Base-by-base conservation (phyloP, 2,888 invertebrate species). In the Cheilosia soror region DNA sequence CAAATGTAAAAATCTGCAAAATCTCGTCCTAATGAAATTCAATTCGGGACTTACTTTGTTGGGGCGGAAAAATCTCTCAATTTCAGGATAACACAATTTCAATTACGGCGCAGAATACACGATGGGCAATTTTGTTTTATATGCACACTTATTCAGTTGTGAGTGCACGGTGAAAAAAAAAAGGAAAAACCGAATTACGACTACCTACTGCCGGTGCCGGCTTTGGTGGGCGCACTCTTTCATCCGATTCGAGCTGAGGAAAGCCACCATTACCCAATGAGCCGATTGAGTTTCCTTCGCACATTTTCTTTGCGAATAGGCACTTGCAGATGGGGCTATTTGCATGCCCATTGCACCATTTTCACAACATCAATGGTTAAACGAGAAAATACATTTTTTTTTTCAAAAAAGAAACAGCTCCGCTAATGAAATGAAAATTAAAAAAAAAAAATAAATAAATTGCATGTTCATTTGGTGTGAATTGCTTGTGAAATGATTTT, bases 391-490 rank as follows among this genome's bases (percentile, higher is more conserved):
- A 37, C 4, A 1, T 37, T 33, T 27, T 51, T 11, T 37, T 33
- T 27, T 51, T 11, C 9, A 44, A 60, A 57, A 5, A 42, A 20
- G 7, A 53, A 40, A 53, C n/a, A 13, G 44, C 31, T 7, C 55
- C 69, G 73, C 69, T 71, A 80, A 84, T 84, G 80, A 84, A 84
- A 80, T 84, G 63, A 62, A 83, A 82, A 82, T 72, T 42, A 68
- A 75, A 80, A 71, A 44, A 51, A 68, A 69, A 65, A 69, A 65
- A 72, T 58, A 20, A 20, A 49, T 69, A 62, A 51, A 84, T 79
- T 79, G 77, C 83, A 69, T 69, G 79, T 79, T 84, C 83, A 79
- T 84, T 69, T 75, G 75, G 75, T 80, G 80, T 75, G 80, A 84
- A 84, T 69, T 65, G 80, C 65, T 80, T 84, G 84, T 65, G 80